A percentile compares a stretch with the other conserved stretches of the same genome.
phyloP scores from a whole-genome alignment of 2,888 invertebrate genomes.

The Meteorus colon region DNA sequence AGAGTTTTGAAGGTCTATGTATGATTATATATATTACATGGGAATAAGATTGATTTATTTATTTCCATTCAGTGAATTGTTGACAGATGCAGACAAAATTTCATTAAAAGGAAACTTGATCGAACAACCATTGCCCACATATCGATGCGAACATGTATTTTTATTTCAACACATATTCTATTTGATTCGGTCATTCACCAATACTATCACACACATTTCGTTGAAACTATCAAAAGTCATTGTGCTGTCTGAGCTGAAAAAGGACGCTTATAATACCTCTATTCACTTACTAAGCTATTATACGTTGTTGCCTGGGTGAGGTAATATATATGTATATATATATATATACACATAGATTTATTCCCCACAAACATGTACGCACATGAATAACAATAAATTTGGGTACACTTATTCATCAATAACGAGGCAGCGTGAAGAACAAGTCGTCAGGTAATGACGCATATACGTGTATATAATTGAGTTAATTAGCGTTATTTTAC shows the following conservation, averaged over 20 bases:
- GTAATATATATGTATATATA: background rate
- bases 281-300: background rate
- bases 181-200: too few relatives aligned
- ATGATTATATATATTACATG: conserved; percentile 12
- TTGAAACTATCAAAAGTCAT: background rate
- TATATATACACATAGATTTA: too few relatives aligned
- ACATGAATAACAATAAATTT: background rate
- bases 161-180: too few relatives aligned
- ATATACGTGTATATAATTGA: conserved; percentile 42
- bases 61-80: background rate
- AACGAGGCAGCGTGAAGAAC: conserved; percentile 21
- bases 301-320: background rate
- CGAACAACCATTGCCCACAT: background rate
- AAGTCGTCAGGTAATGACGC: conserved; percentile 37
- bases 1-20: conserved; percentile 13
- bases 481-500: conserved; percentile 53
- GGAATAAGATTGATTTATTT: conserved; percentile 26
- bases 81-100: too few relatives aligned
- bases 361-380: background rate
- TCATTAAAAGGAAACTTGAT: too few relatives aligned
- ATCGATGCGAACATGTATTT: too few relatives aligned
- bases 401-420: background rate
- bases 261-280: background rate
- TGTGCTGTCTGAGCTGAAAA: background rate
- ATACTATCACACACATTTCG: too few relatives aligned